A percentile compares a stretch with the other conserved stretches of the same genome.
These are phyloP conservation scores for Gila orcuttii DNA, from an alignment of 2,113 vertebrate genomes.

Conservation along the genomic window DNA sequence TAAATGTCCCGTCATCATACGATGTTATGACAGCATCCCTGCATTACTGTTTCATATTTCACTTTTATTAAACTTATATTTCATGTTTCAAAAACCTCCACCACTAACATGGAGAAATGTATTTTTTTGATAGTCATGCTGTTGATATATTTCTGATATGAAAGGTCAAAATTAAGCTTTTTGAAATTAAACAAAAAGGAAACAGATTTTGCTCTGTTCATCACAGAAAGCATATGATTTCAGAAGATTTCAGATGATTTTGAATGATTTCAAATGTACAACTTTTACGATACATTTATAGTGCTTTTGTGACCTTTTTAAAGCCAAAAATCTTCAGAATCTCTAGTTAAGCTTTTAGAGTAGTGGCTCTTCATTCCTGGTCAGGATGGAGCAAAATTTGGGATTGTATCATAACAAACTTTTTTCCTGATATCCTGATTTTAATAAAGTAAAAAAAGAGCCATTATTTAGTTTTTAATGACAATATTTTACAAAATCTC, in stretches of 20 bases:
- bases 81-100: background rate
- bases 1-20: background rate
- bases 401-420: background rate
- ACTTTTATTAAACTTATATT: background rate
- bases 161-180: background rate
- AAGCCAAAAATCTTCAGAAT: too few species aligned
- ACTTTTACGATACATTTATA: too few species aligned
- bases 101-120: too few species aligned
- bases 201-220: too few species aligned
- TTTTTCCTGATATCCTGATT: too few species aligned
- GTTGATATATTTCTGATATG: background rate
- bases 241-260: too few species aligned
- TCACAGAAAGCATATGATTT: too few species aligned
- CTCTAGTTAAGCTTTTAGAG: background rate
- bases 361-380: background rate
- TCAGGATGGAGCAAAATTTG: background rate
- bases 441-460: background rate
- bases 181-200: too few species aligned
- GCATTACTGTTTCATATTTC: background rate
- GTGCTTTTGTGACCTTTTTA: too few species aligned
- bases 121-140: too few species aligned
- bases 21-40: background rate
- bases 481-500: background rate
- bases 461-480: background rate
- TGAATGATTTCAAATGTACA: too few species aligned